These are phyloP conservation scores for Ondatra zibethicus DNA, from an alignment of 2,113 vertebrate genomes.

Conservation along the genomic window DNA sequence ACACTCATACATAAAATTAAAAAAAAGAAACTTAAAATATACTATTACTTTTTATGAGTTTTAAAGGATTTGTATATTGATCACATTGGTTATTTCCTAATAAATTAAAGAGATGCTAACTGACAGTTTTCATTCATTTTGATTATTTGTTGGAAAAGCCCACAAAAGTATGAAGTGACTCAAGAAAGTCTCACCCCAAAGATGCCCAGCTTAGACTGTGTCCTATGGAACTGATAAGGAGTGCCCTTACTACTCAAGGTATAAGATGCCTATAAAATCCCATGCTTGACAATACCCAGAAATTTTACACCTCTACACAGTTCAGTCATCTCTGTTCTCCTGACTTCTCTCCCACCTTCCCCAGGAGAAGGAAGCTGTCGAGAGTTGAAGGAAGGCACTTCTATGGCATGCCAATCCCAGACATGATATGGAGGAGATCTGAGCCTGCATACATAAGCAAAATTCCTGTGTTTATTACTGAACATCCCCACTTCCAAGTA, in stretches of 20 bases:
- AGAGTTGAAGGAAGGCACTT: background rate
- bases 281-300: slow-evolving; percentile 2
- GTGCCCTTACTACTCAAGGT: background rate
- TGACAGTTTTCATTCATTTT: background rate
- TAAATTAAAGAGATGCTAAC: background rate
- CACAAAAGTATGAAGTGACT: background rate
- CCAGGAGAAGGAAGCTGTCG: background rate
- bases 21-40: background rate
- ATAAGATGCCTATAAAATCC: background rate
- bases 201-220: background rate
- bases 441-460: background rate
- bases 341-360: background rate
- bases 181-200: background rate
- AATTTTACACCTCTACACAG: background rate
- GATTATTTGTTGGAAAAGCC: too few species aligned
- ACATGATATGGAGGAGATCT: background rate
- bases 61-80: background rate
- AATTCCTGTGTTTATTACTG: background rate
- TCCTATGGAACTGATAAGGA: background rate
- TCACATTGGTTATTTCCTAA: background rate
- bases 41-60: background rate
- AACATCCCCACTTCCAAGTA: background rate
- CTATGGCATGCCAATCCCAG: background rate
- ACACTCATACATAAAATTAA: background rate
- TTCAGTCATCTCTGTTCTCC: background rate